Percentiles rank a stretch among this genome's conserved stretches.
Conservation (phyloP, 1,140 invertebrate species). For the Drosophila lacertosa region DNA sequence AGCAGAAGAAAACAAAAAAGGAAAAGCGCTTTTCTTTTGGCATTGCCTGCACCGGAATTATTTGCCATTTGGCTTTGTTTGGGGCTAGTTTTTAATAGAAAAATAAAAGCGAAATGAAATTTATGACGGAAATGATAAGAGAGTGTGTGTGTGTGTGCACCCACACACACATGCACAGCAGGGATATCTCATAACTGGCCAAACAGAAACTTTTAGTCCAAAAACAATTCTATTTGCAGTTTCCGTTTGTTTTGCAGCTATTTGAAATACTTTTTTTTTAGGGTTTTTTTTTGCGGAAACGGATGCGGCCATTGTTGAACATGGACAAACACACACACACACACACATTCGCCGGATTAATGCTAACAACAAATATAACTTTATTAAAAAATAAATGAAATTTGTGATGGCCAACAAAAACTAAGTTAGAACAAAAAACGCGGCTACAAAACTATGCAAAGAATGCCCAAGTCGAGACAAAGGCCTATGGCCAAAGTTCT, state of each 20-base stretch:
- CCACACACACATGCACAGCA: conserved; percentile 37
- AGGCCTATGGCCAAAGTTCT: conserved; percentile 31
- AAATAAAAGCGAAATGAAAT: conserved; percentile 79
- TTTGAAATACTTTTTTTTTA: conserved; percentile 65
- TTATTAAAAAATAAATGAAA: conserved; percentile 83
- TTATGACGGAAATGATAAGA: conserved; percentile 83
- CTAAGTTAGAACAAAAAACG: conserved; percentile 16
- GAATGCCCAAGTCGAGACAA: conserved; percentile 56
- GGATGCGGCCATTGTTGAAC: conserved; percentile 75
- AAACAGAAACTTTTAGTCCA: conserved; percentile 59
- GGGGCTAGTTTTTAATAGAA: conserved; percentile 78
- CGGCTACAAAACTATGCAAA: conserved; percentile 62
- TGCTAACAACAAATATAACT: conserved; percentile 80
- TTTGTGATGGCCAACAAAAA: conserved; percentile 66
- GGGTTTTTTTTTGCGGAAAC: conserved; percentile 68
- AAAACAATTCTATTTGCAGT: conserved; percentile 73
- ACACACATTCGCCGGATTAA: conserved; percentile 48
- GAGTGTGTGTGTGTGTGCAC: too few species aligned
- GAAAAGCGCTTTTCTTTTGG: conserved; percentile 19
- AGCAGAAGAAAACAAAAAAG: conserved; percentile 8
- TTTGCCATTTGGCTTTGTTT: conserved; percentile 34
- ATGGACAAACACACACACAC: conserved; percentile 60
- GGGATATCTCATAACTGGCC: conserved; percentile 56
- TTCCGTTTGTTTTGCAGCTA: conserved; percentile 70
- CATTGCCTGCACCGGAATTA: conserved; percentile 6